Evolutionary conservation across 64 coral and sea anemone species (phyloP).

Genomic region (Orbicella faveolata): DNA sequence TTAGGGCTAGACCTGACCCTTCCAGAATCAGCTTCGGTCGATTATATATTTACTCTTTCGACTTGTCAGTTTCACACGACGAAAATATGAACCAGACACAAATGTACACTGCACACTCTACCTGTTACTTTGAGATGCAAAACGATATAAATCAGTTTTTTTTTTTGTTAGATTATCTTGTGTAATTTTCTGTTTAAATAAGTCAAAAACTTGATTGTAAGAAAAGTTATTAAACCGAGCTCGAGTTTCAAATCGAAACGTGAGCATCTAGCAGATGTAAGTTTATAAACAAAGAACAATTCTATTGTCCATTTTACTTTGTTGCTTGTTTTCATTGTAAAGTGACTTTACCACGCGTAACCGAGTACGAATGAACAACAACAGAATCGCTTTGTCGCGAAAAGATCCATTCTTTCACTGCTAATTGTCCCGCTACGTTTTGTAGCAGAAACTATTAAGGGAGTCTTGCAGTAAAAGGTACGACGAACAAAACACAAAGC

Average conservation of each 20-base stretch:
- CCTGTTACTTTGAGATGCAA: too few relatives aligned
- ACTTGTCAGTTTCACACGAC: too few relatives aligned
- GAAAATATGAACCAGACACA: too few relatives aligned
- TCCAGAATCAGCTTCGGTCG: too few relatives aligned
- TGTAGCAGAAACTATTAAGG: background rate
- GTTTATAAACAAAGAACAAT: conserved; percentile 21
- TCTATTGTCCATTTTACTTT: background rate
- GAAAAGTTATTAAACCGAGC: background rate
- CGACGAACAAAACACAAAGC: conserved; percentile 13
- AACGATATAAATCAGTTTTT: too few relatives aligned
- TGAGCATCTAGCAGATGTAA: conserved; percentile 6
- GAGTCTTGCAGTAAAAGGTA: background rate
- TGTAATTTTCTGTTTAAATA: too few relatives aligned
- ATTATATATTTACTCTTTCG: too few relatives aligned
- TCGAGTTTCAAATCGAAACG: background rate
- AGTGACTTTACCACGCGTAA: background rate
- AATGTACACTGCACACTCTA: too few relatives aligned
- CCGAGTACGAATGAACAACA: background rate
- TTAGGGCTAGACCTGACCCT: too few relatives aligned
- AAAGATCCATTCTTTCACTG: background rate
- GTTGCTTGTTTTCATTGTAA: background rate
- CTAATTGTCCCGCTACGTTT: background rate
- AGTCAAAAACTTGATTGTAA: background rate
- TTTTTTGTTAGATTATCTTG: too few relatives aligned
- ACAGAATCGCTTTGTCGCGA: background rate